Conservation (phyloP, 2,888 invertebrate genomes). For the Leptopterna dolabrata region DNA sequence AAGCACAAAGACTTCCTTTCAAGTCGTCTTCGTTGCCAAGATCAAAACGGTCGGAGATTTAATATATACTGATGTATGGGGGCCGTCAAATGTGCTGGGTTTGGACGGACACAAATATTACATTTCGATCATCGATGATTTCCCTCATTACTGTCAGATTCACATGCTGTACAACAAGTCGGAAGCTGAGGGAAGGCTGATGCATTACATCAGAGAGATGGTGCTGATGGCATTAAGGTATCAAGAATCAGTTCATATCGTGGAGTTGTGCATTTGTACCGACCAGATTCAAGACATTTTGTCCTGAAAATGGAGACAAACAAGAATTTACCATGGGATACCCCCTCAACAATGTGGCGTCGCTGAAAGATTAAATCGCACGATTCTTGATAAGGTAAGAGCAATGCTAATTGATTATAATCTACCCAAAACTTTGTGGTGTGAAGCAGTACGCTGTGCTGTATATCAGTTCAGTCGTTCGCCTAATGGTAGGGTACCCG, state of each 20-base stretch:
- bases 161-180: slow-evolving; percentile 18
- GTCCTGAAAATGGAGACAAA: slow-evolving; percentile 47
- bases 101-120: neutral
- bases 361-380: slow-evolving; percentile 53
- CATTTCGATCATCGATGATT: slow-evolving; percentile 25
- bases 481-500: slow-evolving; percentile 42
- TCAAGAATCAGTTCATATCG: slow-evolving; percentile 57
- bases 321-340: slow-evolving; percentile 51
- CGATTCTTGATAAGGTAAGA: too few relatives aligned
- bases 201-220: slow-evolving; percentile 25
- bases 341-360: slow-evolving; percentile 53
- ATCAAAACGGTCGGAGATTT: neutral
- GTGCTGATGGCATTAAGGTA: neutral
- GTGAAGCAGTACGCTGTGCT: slow-evolving; percentile 50
- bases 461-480: slow-evolving; percentile 50
- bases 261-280: slow-evolving; percentile 58
- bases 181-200: slow-evolving; percentile 31
- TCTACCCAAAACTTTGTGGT: slow-evolving; percentile 54
- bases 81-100: neutral
- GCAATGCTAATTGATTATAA: slow-evolving; percentile 46
- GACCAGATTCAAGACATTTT: slow-evolving; percentile 40
- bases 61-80: neutral
- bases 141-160: slow-evolving; percentile 22
- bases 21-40: too few relatives aligned
- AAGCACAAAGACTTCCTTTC: too few relatives aligned